These are phyloP conservation scores for Poeciliopsis gracilis DNA, from an alignment of 2,797 vertebrate genomes.

Conservation along the genomic window DNA sequence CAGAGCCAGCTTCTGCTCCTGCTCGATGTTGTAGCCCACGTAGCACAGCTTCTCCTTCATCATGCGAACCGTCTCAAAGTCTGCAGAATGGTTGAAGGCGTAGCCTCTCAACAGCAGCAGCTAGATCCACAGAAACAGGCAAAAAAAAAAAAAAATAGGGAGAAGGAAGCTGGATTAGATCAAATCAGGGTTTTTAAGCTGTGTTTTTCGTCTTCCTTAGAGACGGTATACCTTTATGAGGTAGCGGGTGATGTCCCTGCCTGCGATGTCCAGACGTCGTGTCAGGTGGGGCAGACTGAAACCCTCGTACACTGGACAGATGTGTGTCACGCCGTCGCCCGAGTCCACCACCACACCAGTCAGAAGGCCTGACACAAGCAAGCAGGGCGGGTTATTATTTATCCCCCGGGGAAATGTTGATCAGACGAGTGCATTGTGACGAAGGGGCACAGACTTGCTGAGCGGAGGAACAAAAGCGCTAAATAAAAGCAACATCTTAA, in stretches of 20 bases:
- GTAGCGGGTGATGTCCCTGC: slow-evolving; percentile 87
- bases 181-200: background rate
- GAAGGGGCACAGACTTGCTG: background rate
- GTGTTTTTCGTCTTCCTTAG: no score
- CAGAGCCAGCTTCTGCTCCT: slow-evolving; percentile 84
- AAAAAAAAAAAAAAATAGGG: background rate
- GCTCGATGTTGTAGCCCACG: slow-evolving; percentile 88
- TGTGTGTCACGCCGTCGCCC: slow-evolving; percentile 85
- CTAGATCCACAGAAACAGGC: slow-evolving; percentile 47
- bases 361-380: slow-evolving; percentile 74
- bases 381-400: slow-evolving; percentile 26
- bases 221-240: slow-evolving; percentile 82
- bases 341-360: slow-evolving; percentile 86
- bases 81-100: slow-evolving; percentile 87
- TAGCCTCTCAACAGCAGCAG: slow-evolving; percentile 85
- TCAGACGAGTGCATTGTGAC: background rate
- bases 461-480: background rate
- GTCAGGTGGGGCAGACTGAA: slow-evolving; percentile 86
- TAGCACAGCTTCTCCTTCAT: slow-evolving; percentile 88
- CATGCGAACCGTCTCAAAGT: slow-evolving; percentile 88
- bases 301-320: slow-evolving; percentile 86
- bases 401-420: no score
- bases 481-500: background rate
- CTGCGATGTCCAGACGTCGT: slow-evolving; percentile 84
- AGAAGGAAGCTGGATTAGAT: background rate